Evolutionary conservation across 2,797 vertebrate species (phyloP).

Genomic region (Meda fulgida): DNA sequence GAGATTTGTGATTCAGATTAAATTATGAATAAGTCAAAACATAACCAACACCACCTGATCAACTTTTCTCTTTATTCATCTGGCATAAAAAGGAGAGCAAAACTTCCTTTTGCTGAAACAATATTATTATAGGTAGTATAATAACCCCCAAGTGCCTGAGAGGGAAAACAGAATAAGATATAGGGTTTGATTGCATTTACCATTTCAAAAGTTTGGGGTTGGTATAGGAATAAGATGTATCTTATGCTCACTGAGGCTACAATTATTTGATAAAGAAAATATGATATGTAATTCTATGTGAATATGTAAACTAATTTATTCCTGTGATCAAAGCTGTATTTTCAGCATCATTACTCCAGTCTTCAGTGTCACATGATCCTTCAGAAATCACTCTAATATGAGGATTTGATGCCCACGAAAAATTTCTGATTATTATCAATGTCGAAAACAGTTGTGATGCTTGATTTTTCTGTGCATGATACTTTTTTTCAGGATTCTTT

Average conservation of each 20-base stretch:
- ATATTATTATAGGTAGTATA: slow-evolving; percentile 52
- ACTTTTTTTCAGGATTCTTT: neutral
- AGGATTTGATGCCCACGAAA: neutral
- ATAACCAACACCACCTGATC: too few species aligned
- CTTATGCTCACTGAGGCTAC: too few species aligned
- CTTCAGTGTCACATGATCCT: too few species aligned
- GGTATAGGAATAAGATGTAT: neutral
- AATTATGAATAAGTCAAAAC: too few species aligned
- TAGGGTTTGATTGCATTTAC: slow-evolving; percentile 6
- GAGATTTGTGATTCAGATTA: too few species aligned
- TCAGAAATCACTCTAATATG: neutral
- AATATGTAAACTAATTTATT: neutral
- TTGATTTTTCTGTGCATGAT: too few species aligned
- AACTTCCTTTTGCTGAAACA: slow-evolving; percentile 60
- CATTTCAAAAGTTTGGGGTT: neutral
- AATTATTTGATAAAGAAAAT: too few species aligned
- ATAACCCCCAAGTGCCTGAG: slow-evolving; percentile 45
- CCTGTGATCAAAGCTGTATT: neutral
- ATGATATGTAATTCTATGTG: too few species aligned
- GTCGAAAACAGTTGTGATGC: neutral
- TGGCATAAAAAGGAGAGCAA: slow-evolving; percentile 54
- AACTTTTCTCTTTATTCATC: too few species aligned
- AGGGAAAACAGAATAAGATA: slow-evolving; percentile 36
- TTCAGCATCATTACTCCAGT: neutral
- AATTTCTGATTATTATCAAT: neutral